phyloP scores from a whole-genome alignment of 2,113 vertebrate genomes.

The Raphicerus campestris region DNA sequence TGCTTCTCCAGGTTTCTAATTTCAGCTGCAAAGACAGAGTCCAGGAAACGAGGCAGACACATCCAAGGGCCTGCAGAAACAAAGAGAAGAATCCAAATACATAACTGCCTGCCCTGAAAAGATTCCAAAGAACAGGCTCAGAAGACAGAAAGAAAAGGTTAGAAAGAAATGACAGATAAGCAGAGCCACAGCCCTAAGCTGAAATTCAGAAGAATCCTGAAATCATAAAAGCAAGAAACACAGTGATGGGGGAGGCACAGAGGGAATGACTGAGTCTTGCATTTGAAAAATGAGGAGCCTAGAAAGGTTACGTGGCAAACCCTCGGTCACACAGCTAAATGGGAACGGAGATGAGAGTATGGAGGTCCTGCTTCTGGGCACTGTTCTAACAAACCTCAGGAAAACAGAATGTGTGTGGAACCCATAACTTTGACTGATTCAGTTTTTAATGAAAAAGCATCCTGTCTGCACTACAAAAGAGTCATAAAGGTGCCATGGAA shows the following conservation, averaged over 20 bases:
- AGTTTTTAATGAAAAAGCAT: background rate
- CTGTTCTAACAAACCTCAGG: background rate
- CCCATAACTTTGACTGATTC: background rate
- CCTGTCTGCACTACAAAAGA: background rate
- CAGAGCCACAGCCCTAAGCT: conserved; percentile 7
- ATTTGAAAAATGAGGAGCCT: background rate
- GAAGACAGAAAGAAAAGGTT: conserved; percentile 40
- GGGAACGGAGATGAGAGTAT: background rate
- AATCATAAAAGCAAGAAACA: background rate
- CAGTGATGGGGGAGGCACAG: background rate
- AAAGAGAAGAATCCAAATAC: conserved; percentile 48
- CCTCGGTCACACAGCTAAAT: background rate
- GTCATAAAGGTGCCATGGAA: background rate
- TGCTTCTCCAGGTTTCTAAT: conserved; percentile 68
- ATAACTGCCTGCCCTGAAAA: conserved; percentile 57
- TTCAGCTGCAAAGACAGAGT: conserved; percentile 58
- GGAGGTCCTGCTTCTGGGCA: background rate
- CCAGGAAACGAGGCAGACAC: conserved; percentile 72
- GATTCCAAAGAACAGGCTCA: conserved; percentile 45
- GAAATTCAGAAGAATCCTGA: background rate
- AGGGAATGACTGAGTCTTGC: background rate
- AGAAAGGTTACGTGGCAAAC: background rate
- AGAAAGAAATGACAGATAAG: background rate
- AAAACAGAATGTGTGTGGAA: background rate
- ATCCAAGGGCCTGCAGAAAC: conserved; percentile 53